Conservation (phyloP, 2,113 vertebrate species). For the Podarcis muralis region DNA sequence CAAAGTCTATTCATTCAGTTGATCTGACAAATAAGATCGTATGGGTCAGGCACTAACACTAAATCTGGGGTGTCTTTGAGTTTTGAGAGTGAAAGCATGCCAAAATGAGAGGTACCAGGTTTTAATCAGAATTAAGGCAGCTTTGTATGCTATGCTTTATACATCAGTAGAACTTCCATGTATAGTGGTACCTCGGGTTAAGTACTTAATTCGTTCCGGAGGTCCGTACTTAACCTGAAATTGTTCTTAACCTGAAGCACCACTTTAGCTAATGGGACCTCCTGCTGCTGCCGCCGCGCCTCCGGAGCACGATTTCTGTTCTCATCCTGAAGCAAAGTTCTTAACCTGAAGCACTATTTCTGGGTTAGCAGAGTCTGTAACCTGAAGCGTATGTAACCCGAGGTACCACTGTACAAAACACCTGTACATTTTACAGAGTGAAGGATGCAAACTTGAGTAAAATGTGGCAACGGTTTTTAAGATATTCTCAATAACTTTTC, state of each 20-base stretch:
- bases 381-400: too few species aligned
- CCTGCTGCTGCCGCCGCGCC: too few species aligned
- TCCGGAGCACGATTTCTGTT: too few species aligned
- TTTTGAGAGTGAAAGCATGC: not conserved
- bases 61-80: not conserved
- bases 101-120: not conserved
- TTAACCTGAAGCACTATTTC: too few species aligned
- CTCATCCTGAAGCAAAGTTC: too few species aligned
- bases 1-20: constrained; percentile 11
- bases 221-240: too few species aligned
- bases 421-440: not conserved
- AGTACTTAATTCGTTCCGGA: too few species aligned
- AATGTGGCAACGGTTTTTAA: not conserved
- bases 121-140: not conserved
- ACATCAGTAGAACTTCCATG: not conserved
- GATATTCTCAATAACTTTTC: not conserved
- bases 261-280: too few species aligned
- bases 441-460: not conserved
- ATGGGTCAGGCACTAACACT: not conserved
- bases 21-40: constrained; percentile 8
- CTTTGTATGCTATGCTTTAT: not conserved
- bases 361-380: too few species aligned
- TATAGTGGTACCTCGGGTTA: too few species aligned
- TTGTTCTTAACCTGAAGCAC: too few species aligned
- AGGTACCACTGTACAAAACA: not conserved